A percentile compares a stretch with the other conserved stretches of the same genome.
Conservation (phyloP, 2,888 invertebrate genomes). For the Augochlorella aurata region DNA sequence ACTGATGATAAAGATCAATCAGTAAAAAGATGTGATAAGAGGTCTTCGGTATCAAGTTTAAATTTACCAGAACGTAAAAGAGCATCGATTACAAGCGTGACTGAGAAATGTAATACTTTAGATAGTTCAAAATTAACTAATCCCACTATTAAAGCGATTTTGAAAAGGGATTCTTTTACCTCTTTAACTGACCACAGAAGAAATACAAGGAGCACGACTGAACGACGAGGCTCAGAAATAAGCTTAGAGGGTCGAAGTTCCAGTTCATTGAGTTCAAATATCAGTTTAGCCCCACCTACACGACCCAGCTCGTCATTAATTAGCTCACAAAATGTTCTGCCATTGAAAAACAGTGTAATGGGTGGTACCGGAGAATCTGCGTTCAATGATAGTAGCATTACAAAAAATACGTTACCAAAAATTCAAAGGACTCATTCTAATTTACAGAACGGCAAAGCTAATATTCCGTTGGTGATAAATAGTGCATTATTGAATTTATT, state of each 20-base stretch:
- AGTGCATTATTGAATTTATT: constrained; percentile 77
- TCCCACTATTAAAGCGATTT: constrained; percentile 64
- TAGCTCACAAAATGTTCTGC: constrained; percentile 71
- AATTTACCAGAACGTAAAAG: constrained; percentile 72
- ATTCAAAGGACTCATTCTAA: constrained; percentile 72
- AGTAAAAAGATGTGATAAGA: constrained; percentile 65
- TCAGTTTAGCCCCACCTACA: constrained; percentile 70
- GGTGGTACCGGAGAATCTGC: constrained; percentile 61
- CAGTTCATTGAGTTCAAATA: constrained; percentile 71
- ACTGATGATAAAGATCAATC: constrained; percentile 47
- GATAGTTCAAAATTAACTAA: constrained; percentile 69
- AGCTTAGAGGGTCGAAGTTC: constrained; percentile 72
- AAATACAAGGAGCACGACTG: constrained; percentile 43
- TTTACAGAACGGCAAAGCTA: constrained; percentile 75
- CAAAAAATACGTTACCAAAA: constrained; percentile 67
- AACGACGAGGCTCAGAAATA: constrained; percentile 69
- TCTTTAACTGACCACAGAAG: constrained; percentile 73
- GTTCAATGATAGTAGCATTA: constrained; percentile 52
- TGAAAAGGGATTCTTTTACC: constrained; percentile 73
- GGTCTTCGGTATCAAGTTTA: constrained; percentile 74
- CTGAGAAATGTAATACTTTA: constrained; percentile 74
- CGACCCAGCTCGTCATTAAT: constrained; percentile 76
- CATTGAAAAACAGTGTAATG: constrained; percentile 63
- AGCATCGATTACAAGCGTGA: constrained; percentile 69
- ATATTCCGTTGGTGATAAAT: constrained; percentile 79